Evolutionary conservation across 2,888 invertebrate genomes (phyloP).

Genomic region (Therioaphis trifolii): DNA sequence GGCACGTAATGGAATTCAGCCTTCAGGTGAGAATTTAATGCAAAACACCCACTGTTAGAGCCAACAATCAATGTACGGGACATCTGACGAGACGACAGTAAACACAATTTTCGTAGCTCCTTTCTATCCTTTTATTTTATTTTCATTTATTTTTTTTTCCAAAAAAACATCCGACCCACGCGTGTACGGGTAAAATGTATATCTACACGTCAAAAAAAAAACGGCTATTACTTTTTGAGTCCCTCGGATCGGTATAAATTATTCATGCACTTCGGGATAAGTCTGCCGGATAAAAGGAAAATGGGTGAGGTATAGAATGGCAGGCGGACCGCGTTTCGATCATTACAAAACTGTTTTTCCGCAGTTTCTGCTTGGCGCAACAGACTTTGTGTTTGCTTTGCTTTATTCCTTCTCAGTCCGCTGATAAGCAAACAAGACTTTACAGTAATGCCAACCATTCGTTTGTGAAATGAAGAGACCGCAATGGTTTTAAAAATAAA

Average conservation of each 20-base stretch:
- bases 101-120: conserved; percentile 30
- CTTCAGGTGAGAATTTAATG: conserved; percentile 44
- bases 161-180: conserved; percentile 15
- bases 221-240: conserved; percentile 54
- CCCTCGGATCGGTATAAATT: conserved; percentile 51
- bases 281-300: conserved; percentile 50
- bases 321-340: conserved; percentile 34
- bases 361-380: conserved; percentile 28
- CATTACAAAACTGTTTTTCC: conserved; percentile 60
- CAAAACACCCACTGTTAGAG: not conserved
- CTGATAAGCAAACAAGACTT: conserved; percentile 47
- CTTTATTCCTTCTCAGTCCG: conserved; percentile 21
- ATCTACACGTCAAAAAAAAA: conserved; percentile 14
- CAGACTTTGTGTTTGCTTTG: conserved; percentile 53
- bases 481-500: not conserved
- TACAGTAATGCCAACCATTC: conserved; percentile 42
- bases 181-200: conserved; percentile 22
- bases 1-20: conserved; percentile 7
- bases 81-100: conserved; percentile 35
- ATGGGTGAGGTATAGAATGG: conserved; percentile 18
- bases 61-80: conserved; percentile 42
- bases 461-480: conserved; percentile 4
- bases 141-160: not conserved
- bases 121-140: not conserved
- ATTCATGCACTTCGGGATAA: conserved; percentile 57